Percentiles rank a stretch among this genome's conserved stretches.
These are phyloP conservation scores for Drosophila picticornis DNA, from an alignment of 2,888 invertebrate genomes.

Conservation along the genomic window DNA sequence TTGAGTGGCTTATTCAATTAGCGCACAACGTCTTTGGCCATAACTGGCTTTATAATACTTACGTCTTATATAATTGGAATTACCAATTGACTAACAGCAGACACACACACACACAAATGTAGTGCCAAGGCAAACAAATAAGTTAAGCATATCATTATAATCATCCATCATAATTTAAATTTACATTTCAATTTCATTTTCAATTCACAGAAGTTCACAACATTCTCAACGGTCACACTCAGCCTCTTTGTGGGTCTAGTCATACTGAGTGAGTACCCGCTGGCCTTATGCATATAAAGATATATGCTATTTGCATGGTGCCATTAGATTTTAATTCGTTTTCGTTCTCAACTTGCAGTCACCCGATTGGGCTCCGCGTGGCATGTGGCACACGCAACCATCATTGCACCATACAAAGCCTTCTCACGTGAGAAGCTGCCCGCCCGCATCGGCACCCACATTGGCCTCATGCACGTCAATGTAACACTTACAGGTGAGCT, in stretches of 20 bases:
- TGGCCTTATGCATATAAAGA: conserved; percentile 31
- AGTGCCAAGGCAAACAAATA: conserved; percentile 23
- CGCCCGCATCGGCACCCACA: conserved; percentile 95
- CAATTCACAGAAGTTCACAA: conserved; percentile 92
- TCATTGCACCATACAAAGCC: conserved; percentile 94
- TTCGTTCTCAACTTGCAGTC: conserved; percentile 86
- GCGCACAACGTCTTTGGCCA: conserved; percentile 34
- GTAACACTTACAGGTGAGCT: conserved; percentile 94
- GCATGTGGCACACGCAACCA: conserved; percentile 94
- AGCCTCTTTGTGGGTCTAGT: conserved; percentile 97
- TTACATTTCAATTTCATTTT: conserved; percentile 12
- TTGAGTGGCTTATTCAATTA: conserved; percentile 53
- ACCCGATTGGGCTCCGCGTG: conserved; percentile 96
- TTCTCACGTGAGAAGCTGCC: conserved; percentile 95
- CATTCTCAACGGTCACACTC: conserved; percentile 95
- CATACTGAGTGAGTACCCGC: conserved; percentile 91
- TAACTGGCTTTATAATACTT: conserved; percentile 43
- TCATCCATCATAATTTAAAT: conserved; percentile 34
- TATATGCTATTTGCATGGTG: conserved; percentile 39
- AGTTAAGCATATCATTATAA: conserved; percentile 21
- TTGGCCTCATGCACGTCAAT: conserved; percentile 97
- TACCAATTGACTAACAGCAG: conserved; percentile 14
- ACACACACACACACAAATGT: conserved; percentile 6
- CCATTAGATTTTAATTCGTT: conserved; percentile 28
- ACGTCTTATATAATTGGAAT: conserved; percentile 37